Base-by-base conservation (phyloP, 2,888 invertebrate species). In the Augochlorella aurata region DNA sequence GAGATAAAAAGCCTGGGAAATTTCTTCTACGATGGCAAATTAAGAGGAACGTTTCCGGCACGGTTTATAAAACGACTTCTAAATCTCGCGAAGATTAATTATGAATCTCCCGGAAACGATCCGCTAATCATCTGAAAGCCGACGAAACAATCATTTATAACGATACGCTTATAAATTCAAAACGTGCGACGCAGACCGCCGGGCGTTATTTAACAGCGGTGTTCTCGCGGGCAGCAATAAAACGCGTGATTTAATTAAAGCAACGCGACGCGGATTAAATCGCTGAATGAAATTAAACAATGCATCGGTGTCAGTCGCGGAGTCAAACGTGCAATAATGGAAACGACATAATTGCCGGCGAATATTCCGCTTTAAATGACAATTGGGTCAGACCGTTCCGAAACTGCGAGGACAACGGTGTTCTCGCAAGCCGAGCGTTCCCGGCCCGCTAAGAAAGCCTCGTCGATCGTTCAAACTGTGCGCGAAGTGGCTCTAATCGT, bases 401-500 rank as follows among this genome's bases (percentile, higher is more conserved):
- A 44, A 65, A 65, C 44, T n/a, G 29, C 38, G 18, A 2, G 29
- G n/a, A 38, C 10, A 9, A 44, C 5, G 10, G n/a, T 44, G 44
- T 65, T 38, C 14, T 49, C 38, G 38, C 18, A 18, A 38, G 9
- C 63, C 24, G 21, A 38, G 29, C 61, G 29, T 58, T 24, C 24
- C 21, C 24, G 14, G 10, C 18, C 4, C 4, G 38, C 63, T 63
- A 63, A 63, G 63, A 63, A 63, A 63, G 29, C 29, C 47, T 14
- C 47, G 29, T 3, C 74, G 66, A 74, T 47, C 77, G 58, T 63
- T 38, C 66, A 63, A 85, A 74, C 76, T 67, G 83, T 85, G 85
- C 76, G 79, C 74, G 79, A 79, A 78, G 79, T 77, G 85, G 77
- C 70, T 88, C 88, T 92, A 92, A 92, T 92, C 90, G 89, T 89